A percentile compares a stretch with the other conserved stretches of the same genome.
These are phyloP conservation scores for Prinia subflava DNA, from an alignment of 2,113 vertebrate species.

Conservation along the genomic window DNA sequence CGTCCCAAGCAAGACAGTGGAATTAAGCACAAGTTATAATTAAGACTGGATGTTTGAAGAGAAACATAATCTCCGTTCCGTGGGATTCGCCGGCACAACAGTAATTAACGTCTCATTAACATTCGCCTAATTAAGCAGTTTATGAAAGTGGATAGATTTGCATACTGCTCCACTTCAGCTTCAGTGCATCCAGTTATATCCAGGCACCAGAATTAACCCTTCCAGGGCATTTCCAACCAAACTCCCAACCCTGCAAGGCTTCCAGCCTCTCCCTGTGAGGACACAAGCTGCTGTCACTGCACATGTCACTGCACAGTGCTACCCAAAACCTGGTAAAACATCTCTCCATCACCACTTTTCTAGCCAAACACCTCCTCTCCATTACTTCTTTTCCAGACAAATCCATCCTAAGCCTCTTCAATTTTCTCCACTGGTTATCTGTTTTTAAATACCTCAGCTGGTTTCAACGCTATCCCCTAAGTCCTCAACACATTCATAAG, in stretches of 20 bases:
- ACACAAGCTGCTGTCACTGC: fast-evolving
- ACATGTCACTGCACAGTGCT: background rate
- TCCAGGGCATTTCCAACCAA: background rate
- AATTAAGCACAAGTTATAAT: slow-evolving; percentile 77
- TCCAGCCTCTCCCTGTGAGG: background rate
- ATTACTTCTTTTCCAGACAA: background rate
- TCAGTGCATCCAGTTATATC: slow-evolving; percentile 23
- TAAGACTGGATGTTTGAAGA: slow-evolving; percentile 82
- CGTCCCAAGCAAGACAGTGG: slow-evolving; percentile 45
- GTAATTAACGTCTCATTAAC: slow-evolving; percentile 86
- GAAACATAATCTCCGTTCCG: slow-evolving; percentile 79
- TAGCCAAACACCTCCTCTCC: background rate
- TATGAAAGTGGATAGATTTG: slow-evolving; percentile 77
- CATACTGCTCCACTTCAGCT: slow-evolving; percentile 67
- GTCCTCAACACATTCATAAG: background rate
- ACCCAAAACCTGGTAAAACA: background rate
- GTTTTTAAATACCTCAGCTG: background rate
- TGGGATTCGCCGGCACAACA: slow-evolving; percentile 79
- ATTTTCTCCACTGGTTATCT: background rate
- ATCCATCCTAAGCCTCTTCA: background rate
- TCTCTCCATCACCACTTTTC: background rate
- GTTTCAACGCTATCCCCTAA: background rate
- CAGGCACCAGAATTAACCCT: slow-evolving; percentile 63
- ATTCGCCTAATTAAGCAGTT: slow-evolving; percentile 83
- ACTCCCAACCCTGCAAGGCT: background rate